These are phyloP conservation scores for Dendroctonus ponderosae DNA, from an alignment of 1,140 invertebrate genomes.

Conservation along the genomic window DNA sequence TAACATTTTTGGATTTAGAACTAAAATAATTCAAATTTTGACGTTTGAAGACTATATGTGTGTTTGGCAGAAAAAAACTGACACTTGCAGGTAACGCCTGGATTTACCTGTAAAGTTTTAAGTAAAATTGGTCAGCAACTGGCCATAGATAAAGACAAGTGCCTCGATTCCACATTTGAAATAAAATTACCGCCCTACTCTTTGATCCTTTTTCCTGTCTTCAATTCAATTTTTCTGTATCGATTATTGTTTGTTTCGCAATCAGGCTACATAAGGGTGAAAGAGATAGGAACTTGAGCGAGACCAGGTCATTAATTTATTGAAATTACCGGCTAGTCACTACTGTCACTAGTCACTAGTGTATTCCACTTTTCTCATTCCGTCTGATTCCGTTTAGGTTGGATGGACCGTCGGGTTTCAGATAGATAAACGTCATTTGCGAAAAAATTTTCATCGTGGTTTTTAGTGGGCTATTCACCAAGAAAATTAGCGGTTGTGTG, in stretches of 20 bases:
- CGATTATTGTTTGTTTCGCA: neutral
- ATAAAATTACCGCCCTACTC: conserved; percentile 27
- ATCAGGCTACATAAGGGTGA: neutral
- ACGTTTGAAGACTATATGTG: conserved; percentile 20
- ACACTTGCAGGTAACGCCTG: neutral
- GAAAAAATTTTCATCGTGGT: conserved; percentile 1
- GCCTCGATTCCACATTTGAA: conserved; percentile 27
- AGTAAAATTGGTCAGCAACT: neutral
- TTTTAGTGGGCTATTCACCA: conserved; percentile 23
- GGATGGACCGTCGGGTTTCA: too few relatives aligned
- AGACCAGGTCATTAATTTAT: neutral
- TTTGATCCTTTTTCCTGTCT: conserved; percentile 2
- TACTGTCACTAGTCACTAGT: neutral
- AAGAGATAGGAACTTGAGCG: neutral
- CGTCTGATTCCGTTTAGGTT: neutral
- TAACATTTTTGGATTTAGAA: too few relatives aligned
- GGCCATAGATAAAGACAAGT: neutral
- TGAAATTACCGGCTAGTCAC: neutral
- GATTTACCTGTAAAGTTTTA: too few relatives aligned
- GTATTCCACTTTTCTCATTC: conserved; percentile 2
- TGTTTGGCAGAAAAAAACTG: conserved; percentile 16
- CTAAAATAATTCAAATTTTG: too few relatives aligned
- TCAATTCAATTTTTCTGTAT: neutral
- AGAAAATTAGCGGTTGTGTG: conserved; percentile 17
- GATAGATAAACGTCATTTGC: too few relatives aligned